Base-by-base conservation (phyloP, 2,797 vertebrate species). In the Aselliscus stoliczkanus region DNA sequence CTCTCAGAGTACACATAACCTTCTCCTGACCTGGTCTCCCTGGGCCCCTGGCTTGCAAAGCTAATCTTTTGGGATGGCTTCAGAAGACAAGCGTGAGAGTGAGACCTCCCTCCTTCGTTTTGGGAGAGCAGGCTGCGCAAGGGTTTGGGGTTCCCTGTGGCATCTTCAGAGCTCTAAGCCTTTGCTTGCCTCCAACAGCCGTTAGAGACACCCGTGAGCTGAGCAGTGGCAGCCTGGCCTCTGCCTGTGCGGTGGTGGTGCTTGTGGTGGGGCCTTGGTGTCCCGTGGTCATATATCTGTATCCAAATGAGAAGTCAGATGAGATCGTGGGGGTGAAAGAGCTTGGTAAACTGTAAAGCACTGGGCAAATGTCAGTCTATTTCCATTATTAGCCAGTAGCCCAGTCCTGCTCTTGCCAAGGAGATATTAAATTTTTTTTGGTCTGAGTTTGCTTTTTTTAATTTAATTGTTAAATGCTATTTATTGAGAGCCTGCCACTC, bases 1-100 rank as follows among this genome's bases (percentile, higher is more conserved):
- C 98, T 98, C 85, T 97, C 98, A 97, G 98, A 98, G 90, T 77
- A 90, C 97, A 98, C 98, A 97, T 98, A 98, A 98, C 98, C 98
- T 98, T 79, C 65, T 88, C 96, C 88, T 98, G 98, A 98, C 98
- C 98, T 98, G 97, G 97, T 98, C 97, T 88, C 65, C 91, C 27
- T 88, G 82, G 97, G 96, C 94, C 98, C 0, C 80, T 77, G 96
- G 97, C 98, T 97, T 37, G 84, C 76, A 96, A 75, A 97, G 11
- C 39, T 65, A 4, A 88, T 62, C 70, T 75, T 7, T 3, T 84
- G 95, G 60, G 79, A 67, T 5, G 29, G n/a, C 27, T 91, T 31
- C 34, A 4, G 83, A 29, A 75, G 58, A 29, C 1, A 11, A 50
- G n/a, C 0, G 3, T 54, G 69, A 79, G 64, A 31, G 31, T 65